Conservation (phyloP, 1,140 invertebrate genomes). For the Idris sp. region DNA sequence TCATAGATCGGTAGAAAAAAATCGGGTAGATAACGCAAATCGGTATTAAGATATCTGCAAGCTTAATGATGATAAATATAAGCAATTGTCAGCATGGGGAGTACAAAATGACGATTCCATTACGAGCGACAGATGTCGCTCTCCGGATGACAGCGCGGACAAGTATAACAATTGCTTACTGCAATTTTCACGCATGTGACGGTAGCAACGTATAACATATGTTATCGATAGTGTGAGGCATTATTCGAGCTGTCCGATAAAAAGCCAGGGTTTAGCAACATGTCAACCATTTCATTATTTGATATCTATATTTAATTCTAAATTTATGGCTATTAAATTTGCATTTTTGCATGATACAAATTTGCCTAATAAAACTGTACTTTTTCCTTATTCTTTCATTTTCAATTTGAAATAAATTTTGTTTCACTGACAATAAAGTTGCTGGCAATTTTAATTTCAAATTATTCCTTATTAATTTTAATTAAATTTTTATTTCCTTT, state of each 20-base stretch:
- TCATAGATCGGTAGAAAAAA: constrained; percentile 41
- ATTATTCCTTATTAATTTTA: no score
- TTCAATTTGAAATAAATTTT: no score
- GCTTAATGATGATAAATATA: constrained; percentile 60
- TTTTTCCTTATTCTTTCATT: no score
- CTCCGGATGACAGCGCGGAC: constrained; percentile 29
- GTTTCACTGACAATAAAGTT: no score
- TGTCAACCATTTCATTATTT: neutral
- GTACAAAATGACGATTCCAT: constrained; percentile 37
- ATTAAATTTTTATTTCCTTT: neutral
- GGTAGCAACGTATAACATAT: constrained; percentile 60
- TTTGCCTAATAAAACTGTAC: no score
- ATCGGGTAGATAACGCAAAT: constrained; percentile 31
- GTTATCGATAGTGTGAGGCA: constrained; percentile 51
- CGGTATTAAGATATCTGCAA: constrained; percentile 63
- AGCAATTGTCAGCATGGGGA: constrained; percentile 28
- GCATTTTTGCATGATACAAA: no score
- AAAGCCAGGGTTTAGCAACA: neutral
- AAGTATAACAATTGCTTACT: constrained; percentile 11
- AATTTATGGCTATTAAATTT: no score
- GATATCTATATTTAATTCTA: no score
- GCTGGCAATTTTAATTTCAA: no score
- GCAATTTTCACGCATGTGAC: constrained; percentile 73
- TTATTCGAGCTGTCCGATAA: constrained; percentile 15
- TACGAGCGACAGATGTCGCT: constrained; percentile 68